Base-by-base conservation (phyloP, 1,140 invertebrate species). In the Drosophila nigromelanica region DNA sequence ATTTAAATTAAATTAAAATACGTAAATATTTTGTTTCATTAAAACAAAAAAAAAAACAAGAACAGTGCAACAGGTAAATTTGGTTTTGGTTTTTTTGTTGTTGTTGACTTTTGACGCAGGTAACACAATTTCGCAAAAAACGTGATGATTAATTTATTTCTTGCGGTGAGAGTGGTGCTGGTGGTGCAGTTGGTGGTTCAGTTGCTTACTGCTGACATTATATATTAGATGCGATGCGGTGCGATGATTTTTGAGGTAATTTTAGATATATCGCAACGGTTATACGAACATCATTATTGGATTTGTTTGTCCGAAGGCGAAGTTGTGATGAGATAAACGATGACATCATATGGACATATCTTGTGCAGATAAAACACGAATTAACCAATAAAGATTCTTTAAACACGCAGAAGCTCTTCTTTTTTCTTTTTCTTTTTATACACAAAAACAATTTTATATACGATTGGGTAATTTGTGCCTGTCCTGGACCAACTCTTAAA, bases 1-100 rank as follows among this genome's bases (percentile, higher is more conserved):
- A 87, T 86, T 86, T 73, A 50, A 33, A 68, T 60, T 75, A 80
- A 87, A 89, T 81, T 71, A 86, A 81, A 82, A 77, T 81, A 76
- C 62, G 48, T 74, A 56, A 74, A 76, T 52, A 51, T 47, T 52
- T 37, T 52, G 43, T 40, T 30, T 27, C 15, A 35, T 11, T 30
- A 14, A 50, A 12, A n/a, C 10, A n/a, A 50, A 5, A n/a, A 27
- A n/a, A 5, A 21, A 12, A 18, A 39, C 27, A 55, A 52, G 50
- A 47, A 58, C 61, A 51, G 51, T 77, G 75, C 63, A 78, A 64
- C 42, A 64, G 45, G 69, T 74, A 60, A 35, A 62, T 45, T 74
- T 64, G 50, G 37, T 35, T 63, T 18, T 18, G 1, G 56, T 59
- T 47, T 18, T 35, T 35, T 35, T 35, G 1, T 35, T n/a, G n/a